Conservation (phyloP, 92 coral and sea anemone genomes). For the Palythoa caribaeorum region DNA sequence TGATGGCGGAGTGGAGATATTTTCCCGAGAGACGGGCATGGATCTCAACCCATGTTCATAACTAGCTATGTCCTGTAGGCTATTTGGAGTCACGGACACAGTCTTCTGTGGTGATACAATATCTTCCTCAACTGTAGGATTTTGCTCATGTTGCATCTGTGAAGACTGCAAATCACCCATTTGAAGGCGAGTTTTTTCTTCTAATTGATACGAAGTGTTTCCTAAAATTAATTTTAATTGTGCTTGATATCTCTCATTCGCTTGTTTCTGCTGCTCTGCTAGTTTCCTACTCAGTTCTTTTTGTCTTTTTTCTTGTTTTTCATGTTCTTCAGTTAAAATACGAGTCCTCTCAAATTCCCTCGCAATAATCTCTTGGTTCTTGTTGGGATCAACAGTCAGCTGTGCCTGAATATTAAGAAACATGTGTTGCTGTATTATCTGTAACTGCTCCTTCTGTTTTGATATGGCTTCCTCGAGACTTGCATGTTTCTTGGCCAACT, state of each 20-base stretch:
- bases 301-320: conserved; percentile 72
- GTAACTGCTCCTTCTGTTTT: conserved; percentile 82
- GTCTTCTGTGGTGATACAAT: neutral
- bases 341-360: conserved; percentile 72
- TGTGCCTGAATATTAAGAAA: conserved; percentile 92
- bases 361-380: conserved; percentile 71
- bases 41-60: neutral
- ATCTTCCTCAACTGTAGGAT: neutral
- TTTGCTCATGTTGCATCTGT: neutral
- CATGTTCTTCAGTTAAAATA: conserved; percentile 71
- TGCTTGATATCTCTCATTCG: conserved; percentile 66
- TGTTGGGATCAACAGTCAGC: conserved; percentile 75
- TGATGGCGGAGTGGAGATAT: neutral
- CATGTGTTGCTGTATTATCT: conserved; percentile 92
- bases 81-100: neutral
- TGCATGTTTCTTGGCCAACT: conserved; percentile 81
- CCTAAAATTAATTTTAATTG: conserved; percentile 59
- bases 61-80: neutral
- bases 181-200: neutral
- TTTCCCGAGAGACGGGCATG: neutral
- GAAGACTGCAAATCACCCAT: neutral
- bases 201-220: conserved; percentile 29
- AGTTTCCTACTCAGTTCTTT: conserved; percentile 66
- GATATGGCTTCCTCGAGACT: conserved; percentile 76
- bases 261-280: conserved; percentile 60